Conservation (phyloP, 2,797 vertebrate genomes). For the Tenualosa ilisha region DNA sequence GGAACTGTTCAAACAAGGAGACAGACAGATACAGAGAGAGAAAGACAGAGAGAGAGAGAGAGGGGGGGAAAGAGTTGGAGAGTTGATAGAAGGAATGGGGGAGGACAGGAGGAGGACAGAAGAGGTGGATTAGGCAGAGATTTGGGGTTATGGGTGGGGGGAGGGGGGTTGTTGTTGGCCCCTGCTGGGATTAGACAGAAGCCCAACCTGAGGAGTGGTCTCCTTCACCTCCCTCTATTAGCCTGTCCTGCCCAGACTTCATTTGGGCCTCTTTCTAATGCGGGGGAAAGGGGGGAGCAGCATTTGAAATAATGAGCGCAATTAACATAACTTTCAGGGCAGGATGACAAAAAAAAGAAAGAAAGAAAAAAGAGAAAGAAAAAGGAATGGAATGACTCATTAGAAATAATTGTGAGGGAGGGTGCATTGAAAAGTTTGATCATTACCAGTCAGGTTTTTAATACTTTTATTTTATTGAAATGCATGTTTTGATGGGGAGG, state of each 20-base stretch:
- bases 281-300: slow-evolving; percentile 32
- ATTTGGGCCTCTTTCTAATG: slow-evolving; percentile 65
- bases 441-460: slow-evolving; percentile 36
- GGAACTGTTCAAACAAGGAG: slow-evolving; percentile 16
- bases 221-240: slow-evolving; percentile 60
- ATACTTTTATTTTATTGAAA: slow-evolving; percentile 48
- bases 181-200: slow-evolving; percentile 67
- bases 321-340: slow-evolving; percentile 1
- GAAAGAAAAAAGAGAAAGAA: slow-evolving; percentile 26
- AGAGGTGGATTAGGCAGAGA: slow-evolving; percentile 61
- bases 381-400: slow-evolving; percentile 25
- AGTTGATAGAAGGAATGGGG: slow-evolving; percentile 55
- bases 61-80: slow-evolving; percentile 11
- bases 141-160: slow-evolving; percentile 63
- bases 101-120: slow-evolving; percentile 38
- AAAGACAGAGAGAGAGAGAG: not conserved
- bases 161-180: slow-evolving; percentile 55
- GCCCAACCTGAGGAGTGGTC: slow-evolving; percentile 64
- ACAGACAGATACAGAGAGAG: not conserved
- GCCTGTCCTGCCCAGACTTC: slow-evolving; percentile 54
- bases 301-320: not conserved
- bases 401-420: slow-evolving; percentile 35
- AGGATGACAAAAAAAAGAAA: slow-evolving; percentile 10
- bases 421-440: not conserved
- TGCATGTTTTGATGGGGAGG: slow-evolving; percentile 44